phyloP scores from a whole-genome alignment of 2,888 invertebrate species.

The Hyposoter didymator region DNA sequence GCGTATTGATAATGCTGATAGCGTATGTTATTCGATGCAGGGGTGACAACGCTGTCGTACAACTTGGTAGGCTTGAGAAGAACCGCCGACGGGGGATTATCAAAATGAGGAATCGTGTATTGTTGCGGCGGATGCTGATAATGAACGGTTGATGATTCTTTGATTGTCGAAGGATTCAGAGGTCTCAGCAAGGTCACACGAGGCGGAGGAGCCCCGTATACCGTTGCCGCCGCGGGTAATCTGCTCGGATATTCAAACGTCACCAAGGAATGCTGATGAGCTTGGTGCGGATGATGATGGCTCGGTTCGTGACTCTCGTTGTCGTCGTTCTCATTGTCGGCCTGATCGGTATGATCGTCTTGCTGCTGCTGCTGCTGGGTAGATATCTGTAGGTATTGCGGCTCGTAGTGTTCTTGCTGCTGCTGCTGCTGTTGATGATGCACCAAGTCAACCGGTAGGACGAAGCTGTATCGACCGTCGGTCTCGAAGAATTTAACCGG shows the following conservation, averaged over 20 bases:
- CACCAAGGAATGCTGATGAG: slow-evolving; percentile 17
- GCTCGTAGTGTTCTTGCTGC: slow-evolving; percentile 3
- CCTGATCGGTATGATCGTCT: not conserved
- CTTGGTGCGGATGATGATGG: no score
- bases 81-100: slow-evolving; percentile 38
- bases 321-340: not conserved
- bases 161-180: slow-evolving; percentile 19
- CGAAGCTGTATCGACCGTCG: slow-evolving; percentile 67
- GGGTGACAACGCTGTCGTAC: slow-evolving; percentile 32
- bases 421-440: slow-evolving; percentile 20
- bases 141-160: slow-evolving; percentile 31
- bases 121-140: slow-evolving; percentile 22
- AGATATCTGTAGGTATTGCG: slow-evolving; percentile 6
- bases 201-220: slow-evolving; percentile 17
- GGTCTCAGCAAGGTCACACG: slow-evolving; percentile 41
- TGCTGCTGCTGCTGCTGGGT: slow-evolving; percentile 40
- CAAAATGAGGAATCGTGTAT: slow-evolving; percentile 1
- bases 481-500: slow-evolving; percentile 73
- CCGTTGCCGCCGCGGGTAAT: not conserved
- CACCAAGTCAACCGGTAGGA: slow-evolving; percentile 37
- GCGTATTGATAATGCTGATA: slow-evolving; percentile 62
- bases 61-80: slow-evolving; percentile 63
- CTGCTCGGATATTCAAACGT: slow-evolving; percentile 47
- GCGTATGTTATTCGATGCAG: slow-evolving; percentile 16
- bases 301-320: not conserved